phyloP scores from a whole-genome alignment of 1,140 invertebrate genomes.

The Battus philenor region DNA sequence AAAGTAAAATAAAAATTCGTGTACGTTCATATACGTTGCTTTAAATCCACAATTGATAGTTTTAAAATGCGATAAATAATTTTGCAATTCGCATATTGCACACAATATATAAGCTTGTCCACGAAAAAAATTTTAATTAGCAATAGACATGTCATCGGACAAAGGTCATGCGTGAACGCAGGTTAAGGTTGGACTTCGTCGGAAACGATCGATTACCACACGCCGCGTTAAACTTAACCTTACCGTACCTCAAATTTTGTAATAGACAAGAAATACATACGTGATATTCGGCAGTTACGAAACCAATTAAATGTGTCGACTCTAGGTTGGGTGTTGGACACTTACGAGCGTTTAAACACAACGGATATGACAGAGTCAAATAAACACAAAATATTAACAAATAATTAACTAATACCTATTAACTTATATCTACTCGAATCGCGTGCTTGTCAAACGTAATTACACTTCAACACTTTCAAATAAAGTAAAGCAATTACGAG shows the following conservation, averaged over 20 bases:
- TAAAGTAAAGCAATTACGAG: too few relatives aligned
- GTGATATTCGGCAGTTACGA: conserved; percentile 7
- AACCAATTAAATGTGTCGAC: neutral
- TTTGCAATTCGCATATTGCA: too few relatives aligned
- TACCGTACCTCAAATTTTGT: conserved; percentile 10
- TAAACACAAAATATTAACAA: too few relatives aligned
- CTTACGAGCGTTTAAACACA: neutral
- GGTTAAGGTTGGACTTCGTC: conserved; percentile 7
- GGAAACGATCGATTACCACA: conserved; percentile 7
- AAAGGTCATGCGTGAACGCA: conserved; percentile 11
- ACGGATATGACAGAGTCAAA: neutral
- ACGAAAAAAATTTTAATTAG: neutral
- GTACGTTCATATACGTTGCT: too few relatives aligned
- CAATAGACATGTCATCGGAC: neutral
- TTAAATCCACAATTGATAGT: too few relatives aligned
- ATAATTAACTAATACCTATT: too few relatives aligned
- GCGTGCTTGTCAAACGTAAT: too few relatives aligned
- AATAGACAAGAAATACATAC: conserved; percentile 4
- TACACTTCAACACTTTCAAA: too few relatives aligned
- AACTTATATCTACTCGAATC: too few relatives aligned
- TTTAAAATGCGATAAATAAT: too few relatives aligned
- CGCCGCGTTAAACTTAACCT: conserved; percentile 1
- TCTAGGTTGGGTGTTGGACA: conserved; percentile 1
- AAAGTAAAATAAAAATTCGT: too few relatives aligned
- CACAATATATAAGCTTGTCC: too few relatives aligned